Evolutionary conservation across 1,140 invertebrate species (phyloP), one percentile per base, ranked within the genome.

Genomic region (Tetragnatha versicolor): DNA sequence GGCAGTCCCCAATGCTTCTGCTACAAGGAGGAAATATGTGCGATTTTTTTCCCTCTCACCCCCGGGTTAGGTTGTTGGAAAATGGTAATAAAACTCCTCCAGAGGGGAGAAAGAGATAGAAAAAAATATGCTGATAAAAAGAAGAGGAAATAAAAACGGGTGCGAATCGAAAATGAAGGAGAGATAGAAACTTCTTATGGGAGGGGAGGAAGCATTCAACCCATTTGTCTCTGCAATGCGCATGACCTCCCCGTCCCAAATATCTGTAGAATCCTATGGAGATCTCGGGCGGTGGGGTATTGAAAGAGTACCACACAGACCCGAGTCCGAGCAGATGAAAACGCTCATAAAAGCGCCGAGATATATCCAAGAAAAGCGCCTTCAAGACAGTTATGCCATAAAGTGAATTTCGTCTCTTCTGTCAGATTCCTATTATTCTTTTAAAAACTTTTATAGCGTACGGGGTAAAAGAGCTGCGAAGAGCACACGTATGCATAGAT

Each of bases 1-100:
- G 63, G 49, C 45, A 29, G 39, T 31, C 45, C 33, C 25, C 63
- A 68, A 2, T n/a, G 12, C 42, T 17, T 12, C 42, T 47, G 12
- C 12, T 47, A 47, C 42, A 47, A 20, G 20, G 14, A 42, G 27
- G 60, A 42, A 63, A 63, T 63, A 37, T 33, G 60, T 22, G 60
- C 60, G 12, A 12, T 63, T 63, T 39, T 37, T n/a, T 4, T 37
- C 29, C 17, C 37, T 35, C 27, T 31, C 55, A 3, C 55, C 20
- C 42, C 42, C 42, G 60, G 60, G 60, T 39, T 63, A 63, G n/a
- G n/a, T n/a, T 63, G 60, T 25, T 39, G 27, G 60, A 42, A 63
- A 63, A 63, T 63, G 60, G 35, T 63, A 63, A 63, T 63, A 65
- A 65, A 65, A 65, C 61, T 65, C 35, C 37, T n/a, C n/a, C n/a